Conservation (phyloP, 2,888 invertebrate genomes). For the Orthonevra nobilis region DNA sequence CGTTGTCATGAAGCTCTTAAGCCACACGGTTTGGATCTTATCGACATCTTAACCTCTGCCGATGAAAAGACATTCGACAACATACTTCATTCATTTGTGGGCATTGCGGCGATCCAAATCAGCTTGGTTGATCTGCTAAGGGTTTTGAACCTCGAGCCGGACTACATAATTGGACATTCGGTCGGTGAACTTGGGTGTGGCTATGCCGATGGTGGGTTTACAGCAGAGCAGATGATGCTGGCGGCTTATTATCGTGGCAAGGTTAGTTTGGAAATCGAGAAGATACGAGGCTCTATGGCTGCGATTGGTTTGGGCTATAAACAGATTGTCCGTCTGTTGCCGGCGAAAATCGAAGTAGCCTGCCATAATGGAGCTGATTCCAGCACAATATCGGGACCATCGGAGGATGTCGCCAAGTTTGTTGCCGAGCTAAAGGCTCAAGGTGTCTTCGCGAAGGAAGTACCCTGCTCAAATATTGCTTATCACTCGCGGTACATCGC, state of each 20-base stretch:
- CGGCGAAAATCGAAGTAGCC: conserved; percentile 89
- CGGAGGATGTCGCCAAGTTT: conserved; percentile 84
- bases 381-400: conserved; percentile 94
- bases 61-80: conserved; percentile 84
- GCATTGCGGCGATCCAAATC: conserved; percentile 86
- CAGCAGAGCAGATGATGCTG: conserved; percentile 91
- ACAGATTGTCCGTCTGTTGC: conserved; percentile 83
- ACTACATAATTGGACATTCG: conserved; percentile 92
- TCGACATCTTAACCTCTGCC: conserved; percentile 84
- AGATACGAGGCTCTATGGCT: conserved; percentile 92
- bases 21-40: conserved; percentile 84
- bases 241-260: conserved; percentile 91
- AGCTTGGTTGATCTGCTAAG: conserved; percentile 84
- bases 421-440: conserved; percentile 85
- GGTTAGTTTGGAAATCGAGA: conserved; percentile 86
- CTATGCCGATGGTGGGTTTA: conserved; percentile 95
- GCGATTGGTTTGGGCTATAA: conserved; percentile 87
- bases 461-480: conserved; percentile 92
- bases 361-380: conserved; percentile 93
- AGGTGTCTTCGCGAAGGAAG: conserved; percentile 90
- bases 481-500: conserved; percentile 93
- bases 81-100: conserved; percentile 86
- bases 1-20: conserved; percentile 82
- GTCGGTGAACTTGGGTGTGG: conserved; percentile 97
- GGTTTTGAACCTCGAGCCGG: conserved; percentile 84